phyloP scores from a whole-genome alignment of 2,797 vertebrate genomes.

The Molothrus aeneus region DNA sequence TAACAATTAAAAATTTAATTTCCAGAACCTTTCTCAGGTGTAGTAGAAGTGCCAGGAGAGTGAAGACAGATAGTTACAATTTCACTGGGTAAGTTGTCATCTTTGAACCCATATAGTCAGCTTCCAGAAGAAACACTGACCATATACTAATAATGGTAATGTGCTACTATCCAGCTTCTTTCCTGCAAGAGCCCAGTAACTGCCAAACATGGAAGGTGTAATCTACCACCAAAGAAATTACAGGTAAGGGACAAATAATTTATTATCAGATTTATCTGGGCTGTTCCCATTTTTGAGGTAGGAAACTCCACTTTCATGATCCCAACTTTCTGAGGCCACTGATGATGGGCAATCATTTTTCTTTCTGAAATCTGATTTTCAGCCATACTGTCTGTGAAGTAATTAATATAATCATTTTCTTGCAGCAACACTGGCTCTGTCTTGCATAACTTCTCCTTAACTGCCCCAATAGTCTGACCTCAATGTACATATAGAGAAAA shows the following conservation, averaged over 20 bases:
- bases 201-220: not conserved
- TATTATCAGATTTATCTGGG: not conserved
- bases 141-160: not conserved
- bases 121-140: not conserved
- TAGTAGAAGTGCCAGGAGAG: constrained; percentile 46
- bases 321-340: not conserved
- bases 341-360: not conserved
- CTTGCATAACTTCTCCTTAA: not conserved
- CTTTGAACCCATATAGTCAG: not conserved
- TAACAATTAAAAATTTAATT: constrained; percentile 75
- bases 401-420: not conserved
- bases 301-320: not conserved
- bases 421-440: not conserved
- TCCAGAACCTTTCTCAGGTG: constrained; percentile 64
- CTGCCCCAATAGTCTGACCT: not conserved
- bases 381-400: not conserved
- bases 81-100: not conserved
- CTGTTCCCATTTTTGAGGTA: not conserved
- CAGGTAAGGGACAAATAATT: not conserved
- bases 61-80: constrained; percentile 19
- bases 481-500: not conserved
- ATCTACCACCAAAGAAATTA: not conserved
- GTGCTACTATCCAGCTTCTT: not conserved
- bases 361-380: not conserved
- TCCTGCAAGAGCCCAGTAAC: not conserved